phyloP scores from a whole-genome alignment of 2,113 vertebrate species.

The Motacilla alba region DNA sequence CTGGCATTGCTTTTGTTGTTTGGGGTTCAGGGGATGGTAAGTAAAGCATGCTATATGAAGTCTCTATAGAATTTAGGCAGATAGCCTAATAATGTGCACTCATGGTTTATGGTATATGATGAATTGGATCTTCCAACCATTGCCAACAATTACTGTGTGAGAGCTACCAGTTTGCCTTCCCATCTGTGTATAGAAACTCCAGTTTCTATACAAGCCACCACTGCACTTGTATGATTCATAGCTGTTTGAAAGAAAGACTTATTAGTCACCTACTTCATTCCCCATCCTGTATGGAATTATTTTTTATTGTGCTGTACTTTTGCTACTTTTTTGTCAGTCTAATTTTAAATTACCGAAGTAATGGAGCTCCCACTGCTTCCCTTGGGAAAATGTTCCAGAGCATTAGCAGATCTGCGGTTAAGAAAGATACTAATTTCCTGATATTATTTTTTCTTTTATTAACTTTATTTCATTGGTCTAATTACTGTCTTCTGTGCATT shows the following conservation, averaged over 20 bases:
- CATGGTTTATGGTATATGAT: background rate
- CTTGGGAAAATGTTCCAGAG: background rate
- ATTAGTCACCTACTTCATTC: slow-evolving; percentile 36
- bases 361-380: background rate
- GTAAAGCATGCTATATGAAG: background rate
- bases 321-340: slow-evolving; percentile 1
- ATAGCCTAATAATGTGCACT: background rate
- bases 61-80: background rate
- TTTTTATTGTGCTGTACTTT: slow-evolving; percentile 6
- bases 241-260: background rate
- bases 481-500: background rate
- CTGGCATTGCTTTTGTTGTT: background rate
- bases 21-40: background rate
- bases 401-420: background rate
- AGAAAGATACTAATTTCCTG: slow-evolving; percentile 13
- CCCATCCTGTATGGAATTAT: slow-evolving; percentile 12
- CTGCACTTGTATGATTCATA: slow-evolving; percentile 2
- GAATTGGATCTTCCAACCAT: background rate
- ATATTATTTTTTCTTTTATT: slow-evolving; percentile 1
- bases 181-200: background rate
- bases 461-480: background rate
- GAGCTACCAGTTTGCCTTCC: background rate
- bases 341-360: slow-evolving; percentile 23
- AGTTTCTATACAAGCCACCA: background rate
- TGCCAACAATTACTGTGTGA: background rate